phyloP scores from a whole-genome alignment of 2,113 vertebrate genomes.

The Bubo scandiacus region DNA sequence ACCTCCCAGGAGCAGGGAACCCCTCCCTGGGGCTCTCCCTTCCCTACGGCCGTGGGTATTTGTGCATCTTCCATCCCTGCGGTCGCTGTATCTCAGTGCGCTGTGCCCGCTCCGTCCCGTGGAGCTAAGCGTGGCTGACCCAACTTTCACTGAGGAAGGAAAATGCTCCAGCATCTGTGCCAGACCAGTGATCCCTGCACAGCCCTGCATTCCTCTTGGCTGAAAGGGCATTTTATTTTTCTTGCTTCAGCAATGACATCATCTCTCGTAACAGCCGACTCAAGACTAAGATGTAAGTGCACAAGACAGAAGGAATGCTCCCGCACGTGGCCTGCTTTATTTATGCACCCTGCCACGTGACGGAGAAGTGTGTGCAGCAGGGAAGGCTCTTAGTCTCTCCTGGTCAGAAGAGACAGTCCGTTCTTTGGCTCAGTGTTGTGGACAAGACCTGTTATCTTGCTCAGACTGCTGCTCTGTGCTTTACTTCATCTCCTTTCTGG shows the following conservation, averaged over 20 bases:
- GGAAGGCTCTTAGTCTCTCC: neutral
- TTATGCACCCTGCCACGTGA: neutral
- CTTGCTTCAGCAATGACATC: neutral
- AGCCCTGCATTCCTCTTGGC: neutral
- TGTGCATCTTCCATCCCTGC: neutral
- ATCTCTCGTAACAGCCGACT: neutral
- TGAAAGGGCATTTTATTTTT: neutral
- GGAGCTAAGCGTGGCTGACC: rapidly evolving
- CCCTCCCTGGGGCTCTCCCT: neutral
- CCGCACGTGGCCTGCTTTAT: rapidly evolving
- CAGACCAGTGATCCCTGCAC: neutral
- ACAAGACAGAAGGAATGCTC: neutral
- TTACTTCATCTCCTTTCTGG: neutral
- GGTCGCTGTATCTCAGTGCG: rapidly evolving
- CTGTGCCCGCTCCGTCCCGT: rapidly evolving
- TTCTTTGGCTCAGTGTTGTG: neutral
- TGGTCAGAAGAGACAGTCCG: neutral
- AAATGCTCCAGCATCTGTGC: neutral
- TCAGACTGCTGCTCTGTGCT: neutral
- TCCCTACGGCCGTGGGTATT: neutral
- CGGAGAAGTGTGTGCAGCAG: rapidly evolving
- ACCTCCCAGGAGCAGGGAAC: neutral
- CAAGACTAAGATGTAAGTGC: neutral
- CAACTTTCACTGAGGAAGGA: neutral
- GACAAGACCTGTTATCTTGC: neutral